Percentiles rank a stretch among this genome's conserved stretches.
These are phyloP conservation scores for Crossocerus cetratus DNA, from an alignment of 2,888 invertebrate species.

Conservation along the genomic window DNA sequence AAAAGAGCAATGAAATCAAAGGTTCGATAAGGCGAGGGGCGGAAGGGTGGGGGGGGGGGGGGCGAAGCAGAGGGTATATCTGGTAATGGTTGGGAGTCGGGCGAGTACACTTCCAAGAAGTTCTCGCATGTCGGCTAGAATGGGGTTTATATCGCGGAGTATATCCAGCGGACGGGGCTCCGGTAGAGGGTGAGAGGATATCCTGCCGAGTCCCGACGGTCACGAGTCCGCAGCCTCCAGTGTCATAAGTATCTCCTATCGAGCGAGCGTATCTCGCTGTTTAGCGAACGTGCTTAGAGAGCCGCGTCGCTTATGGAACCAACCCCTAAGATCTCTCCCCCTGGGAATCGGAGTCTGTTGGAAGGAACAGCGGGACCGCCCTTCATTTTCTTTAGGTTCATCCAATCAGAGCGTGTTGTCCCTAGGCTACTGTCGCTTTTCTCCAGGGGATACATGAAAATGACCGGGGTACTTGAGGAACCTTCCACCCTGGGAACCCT, in stretches of 20 bases:
- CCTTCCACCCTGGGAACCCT: too few species aligned
- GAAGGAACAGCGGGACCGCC: background rate
- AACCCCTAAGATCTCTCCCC: constrained; percentile 33
- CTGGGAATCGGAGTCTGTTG: constrained; percentile 21
- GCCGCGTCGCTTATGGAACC: constrained; percentile 47
- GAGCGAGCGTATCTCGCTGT: constrained; percentile 64
- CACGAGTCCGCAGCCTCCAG: constrained; percentile 64
- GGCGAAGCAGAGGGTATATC: background rate
- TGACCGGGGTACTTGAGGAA: background rate
- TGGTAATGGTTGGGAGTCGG: constrained; percentile 2
- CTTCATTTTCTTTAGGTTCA: background rate
- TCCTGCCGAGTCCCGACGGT: constrained; percentile 54
- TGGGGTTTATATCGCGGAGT: constrained; percentile 17
- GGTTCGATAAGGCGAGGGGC: background rate
- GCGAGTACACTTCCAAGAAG: constrained; percentile 30
- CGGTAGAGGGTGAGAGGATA: constrained; percentile 40
- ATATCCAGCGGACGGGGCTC: constrained; percentile 40
- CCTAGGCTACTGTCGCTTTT: background rate
- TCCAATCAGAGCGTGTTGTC: background rate
- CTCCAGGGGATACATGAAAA: background rate
- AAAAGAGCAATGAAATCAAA: background rate
- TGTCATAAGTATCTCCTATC: constrained; percentile 67
- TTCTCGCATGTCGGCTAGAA: constrained; percentile 8
- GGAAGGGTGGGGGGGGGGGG: background rate
- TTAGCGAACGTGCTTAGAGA: constrained; percentile 68